Percentiles rank a stretch among this genome's conserved stretches.
Evolutionary conservation across 2,113 vertebrate genomes (phyloP).

Genomic region (Nerophis ophidion): DNA sequence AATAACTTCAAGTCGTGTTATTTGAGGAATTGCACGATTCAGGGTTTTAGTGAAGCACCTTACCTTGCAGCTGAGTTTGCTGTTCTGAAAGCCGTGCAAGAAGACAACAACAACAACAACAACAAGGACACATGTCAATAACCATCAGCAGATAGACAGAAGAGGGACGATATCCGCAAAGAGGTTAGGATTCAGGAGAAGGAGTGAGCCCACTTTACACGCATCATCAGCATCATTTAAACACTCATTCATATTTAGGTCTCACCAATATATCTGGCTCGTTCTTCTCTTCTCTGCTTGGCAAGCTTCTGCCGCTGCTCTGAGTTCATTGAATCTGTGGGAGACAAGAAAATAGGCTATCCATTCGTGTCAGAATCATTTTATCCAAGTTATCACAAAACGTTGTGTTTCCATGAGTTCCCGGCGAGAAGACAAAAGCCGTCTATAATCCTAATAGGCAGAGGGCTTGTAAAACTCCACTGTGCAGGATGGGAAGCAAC

Average conservation of each 20-base stretch:
- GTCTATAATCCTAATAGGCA: no score
- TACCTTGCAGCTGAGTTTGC: slow-evolving; percentile 76
- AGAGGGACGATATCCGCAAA: neutral
- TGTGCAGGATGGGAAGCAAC: no score
- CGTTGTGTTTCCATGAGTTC: no score
- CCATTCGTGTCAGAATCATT: neutral
- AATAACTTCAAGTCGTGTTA: neutral
- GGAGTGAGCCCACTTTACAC: neutral
- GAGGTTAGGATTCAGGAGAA: neutral
- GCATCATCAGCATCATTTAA: neutral
- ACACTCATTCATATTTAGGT: neutral
- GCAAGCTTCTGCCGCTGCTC: slow-evolving; percentile 88
- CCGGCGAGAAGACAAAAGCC: no score
- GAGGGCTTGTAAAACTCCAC: no score
- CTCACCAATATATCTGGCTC: slow-evolving; percentile 91
- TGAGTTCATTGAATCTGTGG: slow-evolving; percentile 83
- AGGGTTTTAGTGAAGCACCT: slow-evolving; percentile 46
- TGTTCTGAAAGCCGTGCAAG: slow-evolving; percentile 71
- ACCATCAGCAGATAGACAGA: slow-evolving; percentile 26
- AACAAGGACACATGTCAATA: slow-evolving; percentile 48
- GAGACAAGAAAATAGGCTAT: slow-evolving; percentile 8
- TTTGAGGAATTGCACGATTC: slow-evolving; percentile 18
- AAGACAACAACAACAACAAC: slow-evolving; percentile 38
- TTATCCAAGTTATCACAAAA: no score
- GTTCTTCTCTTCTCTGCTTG: slow-evolving; percentile 86